Conservation (phyloP, 2,888 invertebrate genomes). For the Philhelius pedissequus region DNA sequence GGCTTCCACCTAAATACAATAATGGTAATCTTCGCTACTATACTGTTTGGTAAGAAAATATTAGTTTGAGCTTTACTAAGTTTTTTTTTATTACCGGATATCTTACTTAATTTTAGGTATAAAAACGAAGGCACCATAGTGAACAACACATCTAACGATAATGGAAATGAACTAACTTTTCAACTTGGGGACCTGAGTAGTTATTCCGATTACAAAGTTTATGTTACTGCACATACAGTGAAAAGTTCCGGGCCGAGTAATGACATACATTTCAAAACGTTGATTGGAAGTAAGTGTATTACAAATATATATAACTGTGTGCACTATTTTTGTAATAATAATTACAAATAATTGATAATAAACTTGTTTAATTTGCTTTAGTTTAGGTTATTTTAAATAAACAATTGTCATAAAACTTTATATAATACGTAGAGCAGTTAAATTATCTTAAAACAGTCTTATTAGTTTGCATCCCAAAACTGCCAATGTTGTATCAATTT, state of each 20-base stretch:
- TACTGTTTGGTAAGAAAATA: constrained; percentile 80
- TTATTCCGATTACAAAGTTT: constrained; percentile 85
- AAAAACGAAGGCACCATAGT: constrained; percentile 38
- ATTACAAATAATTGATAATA: too few relatives aligned
- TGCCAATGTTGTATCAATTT: too few relatives aligned
- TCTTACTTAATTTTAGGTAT: constrained; percentile 41
- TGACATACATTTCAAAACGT: constrained; percentile 81
- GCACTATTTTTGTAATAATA: too few relatives aligned
- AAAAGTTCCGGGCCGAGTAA: constrained; percentile 82
- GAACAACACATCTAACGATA: constrained; percentile 51
- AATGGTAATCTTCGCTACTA: constrained; percentile 89
- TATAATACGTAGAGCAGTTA: too few relatives aligned
- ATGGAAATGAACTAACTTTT: constrained; percentile 69
- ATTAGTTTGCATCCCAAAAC: too few relatives aligned
- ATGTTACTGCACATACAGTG: constrained; percentile 86
- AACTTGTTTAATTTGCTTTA: too few relatives aligned
- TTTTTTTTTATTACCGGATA: background rate
- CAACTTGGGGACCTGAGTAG: constrained; percentile 79
- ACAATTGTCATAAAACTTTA: too few relatives aligned
- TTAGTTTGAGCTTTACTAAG: background rate
- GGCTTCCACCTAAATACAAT: constrained; percentile 83
- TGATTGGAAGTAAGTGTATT: constrained; percentile 80
- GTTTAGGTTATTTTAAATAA: too few relatives aligned
- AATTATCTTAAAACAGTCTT: too few relatives aligned
- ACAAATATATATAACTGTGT: background rate